Percentiles rank a stretch among this genome's conserved stretches.
phyloP scores from a whole-genome alignment of 1,140 invertebrate species.

The Orchestia grillus region DNA sequence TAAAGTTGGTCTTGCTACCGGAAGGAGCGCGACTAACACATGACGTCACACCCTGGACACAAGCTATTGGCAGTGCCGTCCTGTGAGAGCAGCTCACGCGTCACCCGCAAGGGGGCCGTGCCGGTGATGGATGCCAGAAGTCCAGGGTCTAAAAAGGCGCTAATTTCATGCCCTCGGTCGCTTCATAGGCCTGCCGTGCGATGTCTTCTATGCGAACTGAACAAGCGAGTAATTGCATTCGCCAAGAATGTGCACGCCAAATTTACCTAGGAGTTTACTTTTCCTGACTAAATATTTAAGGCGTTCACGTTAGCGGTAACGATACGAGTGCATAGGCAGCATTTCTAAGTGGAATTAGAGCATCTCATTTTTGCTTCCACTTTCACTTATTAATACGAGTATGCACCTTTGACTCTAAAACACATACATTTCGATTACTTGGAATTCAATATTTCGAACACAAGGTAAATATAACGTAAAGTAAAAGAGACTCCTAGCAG shows the following conservation, averaged over 20 bases:
- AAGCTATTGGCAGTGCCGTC: too few relatives aligned
- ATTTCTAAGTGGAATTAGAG: background rate
- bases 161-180: background rate
- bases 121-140: background rate
- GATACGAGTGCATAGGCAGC: too few relatives aligned
- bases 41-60: too few relatives aligned
- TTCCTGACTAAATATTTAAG: background rate
- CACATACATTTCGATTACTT: too few relatives aligned
- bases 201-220: background rate
- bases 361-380: background rate
- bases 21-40: too few relatives aligned
- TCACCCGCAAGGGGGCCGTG: background rate
- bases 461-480: too few relatives aligned
- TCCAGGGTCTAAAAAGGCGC: background rate
- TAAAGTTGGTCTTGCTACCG: too few relatives aligned
- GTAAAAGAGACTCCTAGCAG: too few relatives aligned
- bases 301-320: background rate
- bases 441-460: too few relatives aligned
- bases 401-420: background rate
- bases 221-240: background rate
- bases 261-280: background rate
- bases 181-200: background rate
- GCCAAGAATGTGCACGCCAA: background rate
- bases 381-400: background rate
- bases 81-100: background rate